A percentile compares a stretch with the other conserved stretches of the same genome.
Evolutionary conservation across 2,113 vertebrate species (phyloP).

Genomic region (Tychaedon coryphoeus): DNA sequence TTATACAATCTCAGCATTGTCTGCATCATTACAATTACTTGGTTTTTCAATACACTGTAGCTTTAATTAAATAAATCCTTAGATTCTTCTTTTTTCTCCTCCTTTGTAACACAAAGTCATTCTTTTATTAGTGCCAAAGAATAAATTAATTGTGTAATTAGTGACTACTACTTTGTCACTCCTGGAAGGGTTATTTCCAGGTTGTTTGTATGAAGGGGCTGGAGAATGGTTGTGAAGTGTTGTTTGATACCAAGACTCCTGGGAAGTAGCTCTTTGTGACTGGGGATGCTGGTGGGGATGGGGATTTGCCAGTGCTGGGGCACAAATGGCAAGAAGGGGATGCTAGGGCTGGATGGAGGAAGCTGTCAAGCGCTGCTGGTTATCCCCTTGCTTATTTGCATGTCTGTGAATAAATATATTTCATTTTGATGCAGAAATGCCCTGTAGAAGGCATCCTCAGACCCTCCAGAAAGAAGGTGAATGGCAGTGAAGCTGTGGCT

Average conservation of each 20-base stretch:
- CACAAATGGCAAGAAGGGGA: not conserved
- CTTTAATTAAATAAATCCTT: conserved; percentile 61
- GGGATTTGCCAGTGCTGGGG: not conserved
- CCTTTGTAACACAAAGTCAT: not conserved
- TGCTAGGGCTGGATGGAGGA: not conserved
- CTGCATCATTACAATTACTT: conserved; percentile 53
- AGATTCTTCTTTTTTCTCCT: conserved; percentile 3
- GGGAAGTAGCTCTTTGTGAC: not conserved
- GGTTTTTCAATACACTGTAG: conserved; percentile 27
- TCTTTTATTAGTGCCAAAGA: conserved; percentile 14
- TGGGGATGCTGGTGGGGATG: not conserved
- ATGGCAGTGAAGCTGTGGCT: not conserved
- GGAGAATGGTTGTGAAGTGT: not conserved
- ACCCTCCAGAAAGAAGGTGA: not conserved
- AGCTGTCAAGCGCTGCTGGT: not conserved
- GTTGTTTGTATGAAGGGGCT: not conserved
- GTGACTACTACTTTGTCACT: not conserved
- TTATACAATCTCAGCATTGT: conserved; percentile 37
- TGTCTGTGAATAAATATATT: not conserved
- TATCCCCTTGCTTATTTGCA: not conserved
- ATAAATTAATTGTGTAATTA: conserved; percentile 37
- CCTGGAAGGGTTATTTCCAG: not conserved
- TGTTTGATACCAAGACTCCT: not conserved
- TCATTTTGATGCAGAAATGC: not conserved
- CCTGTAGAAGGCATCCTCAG: not conserved